These are phyloP conservation scores for Tupiocoris notatus DNA, from an alignment of 2,888 invertebrate species.

Conservation along the genomic window DNA sequence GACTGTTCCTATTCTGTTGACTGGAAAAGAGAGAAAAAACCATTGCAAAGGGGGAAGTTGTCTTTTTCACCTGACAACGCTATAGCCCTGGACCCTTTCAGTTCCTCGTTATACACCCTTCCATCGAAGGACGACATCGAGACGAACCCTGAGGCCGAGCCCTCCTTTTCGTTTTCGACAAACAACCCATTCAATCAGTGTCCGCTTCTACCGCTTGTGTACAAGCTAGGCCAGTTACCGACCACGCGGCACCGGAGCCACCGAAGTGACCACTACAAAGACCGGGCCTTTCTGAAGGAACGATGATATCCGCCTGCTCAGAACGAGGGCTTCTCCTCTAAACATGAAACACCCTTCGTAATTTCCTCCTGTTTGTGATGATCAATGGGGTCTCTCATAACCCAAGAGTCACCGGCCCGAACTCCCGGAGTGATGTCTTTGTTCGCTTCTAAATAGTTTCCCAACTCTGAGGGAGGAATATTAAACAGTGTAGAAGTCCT, in stretches of 20 bases:
- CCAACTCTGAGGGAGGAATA: too few species aligned
- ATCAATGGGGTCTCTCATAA: neutral
- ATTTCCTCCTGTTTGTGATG: conserved; percentile 15
- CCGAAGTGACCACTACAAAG: neutral
- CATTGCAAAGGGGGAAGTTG: too few species aligned
- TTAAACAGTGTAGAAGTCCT: too few species aligned
- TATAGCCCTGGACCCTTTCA: too few species aligned
- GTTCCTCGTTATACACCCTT: too few species aligned
- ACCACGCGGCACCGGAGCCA: neutral
- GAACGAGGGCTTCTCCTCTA: conserved; percentile 2
- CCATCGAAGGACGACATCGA: too few species aligned
- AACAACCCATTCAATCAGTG: conserved; percentile 34
- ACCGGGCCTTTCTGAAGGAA: neutral
- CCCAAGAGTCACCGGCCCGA: neutral
- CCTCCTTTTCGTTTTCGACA: conserved; percentile 22
- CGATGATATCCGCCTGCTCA: neutral
- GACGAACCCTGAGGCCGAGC: neutral
- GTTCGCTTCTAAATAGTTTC: too few species aligned
- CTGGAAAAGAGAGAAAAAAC: too few species aligned
- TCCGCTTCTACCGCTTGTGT: conserved; percentile 18
- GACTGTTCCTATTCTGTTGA: too few species aligned
- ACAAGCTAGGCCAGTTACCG: neutral
- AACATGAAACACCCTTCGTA: neutral
- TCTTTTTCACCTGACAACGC: too few species aligned
- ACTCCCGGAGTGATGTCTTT: too few species aligned